phyloP scores from a whole-genome alignment of 2,797 vertebrate species.

The Falco biarmicus region DNA sequence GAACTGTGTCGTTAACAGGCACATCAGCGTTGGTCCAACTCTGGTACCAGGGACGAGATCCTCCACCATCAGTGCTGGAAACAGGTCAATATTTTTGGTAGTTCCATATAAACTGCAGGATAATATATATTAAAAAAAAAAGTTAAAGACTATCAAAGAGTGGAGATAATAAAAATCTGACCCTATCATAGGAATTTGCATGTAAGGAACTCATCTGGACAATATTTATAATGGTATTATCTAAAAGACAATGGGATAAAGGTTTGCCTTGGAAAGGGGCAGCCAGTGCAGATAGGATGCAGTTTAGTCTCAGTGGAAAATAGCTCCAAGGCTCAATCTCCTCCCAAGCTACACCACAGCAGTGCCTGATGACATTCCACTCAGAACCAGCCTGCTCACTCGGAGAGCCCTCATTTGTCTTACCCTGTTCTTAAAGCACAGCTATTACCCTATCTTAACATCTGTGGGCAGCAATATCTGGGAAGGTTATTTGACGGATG shows the following conservation, averaged over 20 bases:
- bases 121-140: not conserved
- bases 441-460: conserved; percentile 11
- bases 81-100: conserved; percentile 78
- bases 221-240: not conserved
- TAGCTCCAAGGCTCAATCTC: conserved; percentile 22
- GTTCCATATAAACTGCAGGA: conserved; percentile 74
- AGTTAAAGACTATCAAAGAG: not conserved
- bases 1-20: conserved; percentile 72
- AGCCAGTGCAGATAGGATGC: not conserved
- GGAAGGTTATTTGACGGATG: not conserved
- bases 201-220: not conserved
- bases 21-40: conserved; percentile 75
- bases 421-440: not conserved
- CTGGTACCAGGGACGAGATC: conserved; percentile 76
- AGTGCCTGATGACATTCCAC: not conserved
- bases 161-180: not conserved
- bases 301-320: conserved; percentile 23
- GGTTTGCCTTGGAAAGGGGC: not conserved
- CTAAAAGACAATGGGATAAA: not conserved
- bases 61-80: conserved; percentile 78
- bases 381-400: conserved; percentile 22
- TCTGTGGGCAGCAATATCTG: not conserved
- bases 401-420: not conserved
- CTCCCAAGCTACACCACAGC: not conserved
- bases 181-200: not conserved